A percentile compares a stretch with the other conserved stretches of the same genome.
Evolutionary conservation across 2,888 invertebrate species (phyloP).

Genomic region (Stenoptilia bipunctidactyla): DNA sequence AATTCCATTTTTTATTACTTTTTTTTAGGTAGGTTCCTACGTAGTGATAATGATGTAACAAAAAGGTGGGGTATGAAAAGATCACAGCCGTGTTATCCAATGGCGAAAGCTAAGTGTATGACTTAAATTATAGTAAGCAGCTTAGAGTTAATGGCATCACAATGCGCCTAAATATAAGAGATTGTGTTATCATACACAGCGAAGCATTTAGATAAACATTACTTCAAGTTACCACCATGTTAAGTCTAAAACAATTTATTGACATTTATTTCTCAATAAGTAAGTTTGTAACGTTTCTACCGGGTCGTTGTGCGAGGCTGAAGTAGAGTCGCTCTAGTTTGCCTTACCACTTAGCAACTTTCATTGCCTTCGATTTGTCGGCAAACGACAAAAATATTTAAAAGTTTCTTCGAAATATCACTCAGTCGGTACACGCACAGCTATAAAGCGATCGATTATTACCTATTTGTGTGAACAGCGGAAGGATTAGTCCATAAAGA

Average conservation of each 20-base stretch:
- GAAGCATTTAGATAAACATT: no score
- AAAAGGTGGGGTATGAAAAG: no score
- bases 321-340: conserved; percentile 27
- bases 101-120: background rate
- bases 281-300: background rate
- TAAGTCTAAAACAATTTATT: no score
- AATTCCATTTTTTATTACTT: no score
- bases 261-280: no score
- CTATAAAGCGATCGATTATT: conserved; percentile 70
- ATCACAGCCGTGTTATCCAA: no score
- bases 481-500: conserved; percentile 46
- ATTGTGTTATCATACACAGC: no score
- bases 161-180: no score
- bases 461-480: conserved; percentile 69
- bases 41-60: no score
- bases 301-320: conserved; percentile 10
- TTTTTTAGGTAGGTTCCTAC: no score
- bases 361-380: conserved; percentile 30
- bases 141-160: no score
- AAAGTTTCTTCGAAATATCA: conserved; percentile 59
- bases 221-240: no score
- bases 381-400: conserved; percentile 40
- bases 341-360: conserved; percentile 43
- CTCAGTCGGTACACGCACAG: conserved; percentile 44
- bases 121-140: background rate